Evolutionary conservation across 2,113 vertebrate genomes (phyloP), one percentile per base, ranked within the genome.

Genomic region (Heterocephalus glaber): DNA sequence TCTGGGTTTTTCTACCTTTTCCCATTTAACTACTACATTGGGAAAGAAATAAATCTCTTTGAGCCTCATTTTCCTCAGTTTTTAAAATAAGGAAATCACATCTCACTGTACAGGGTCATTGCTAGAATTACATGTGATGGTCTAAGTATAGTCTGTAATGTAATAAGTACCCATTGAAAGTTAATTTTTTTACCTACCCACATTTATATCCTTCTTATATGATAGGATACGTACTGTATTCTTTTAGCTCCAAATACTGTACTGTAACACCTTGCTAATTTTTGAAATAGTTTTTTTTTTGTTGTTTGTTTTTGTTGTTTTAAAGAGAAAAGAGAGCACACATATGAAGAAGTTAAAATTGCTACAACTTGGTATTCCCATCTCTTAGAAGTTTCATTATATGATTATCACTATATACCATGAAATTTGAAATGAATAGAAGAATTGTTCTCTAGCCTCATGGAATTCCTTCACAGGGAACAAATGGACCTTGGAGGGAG

Each of bases 21-120:
- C 5, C 49, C 28, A 44, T 41, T 90, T 90, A 41, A 92, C 74
- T 81, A 52, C 17, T 44, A 47, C 56, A 7, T 3, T 86, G 65
- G n/a, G 41, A 85, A 80, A 49, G 33, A 84, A 9, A 58, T 54
- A 70, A 47, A 60, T 81, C 49, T 86, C 22, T 68, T 60, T 44
- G 63, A 60, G 28, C 20, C 54, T 92, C 33, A n/a, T 16, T 81
- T 89, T 72, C 20, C 16, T 58, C 33, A 70, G 3, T 77, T 20
- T 83, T 35, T 84, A 79, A 94, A 87, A 88, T 19, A 92, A 85
- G 20, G 9, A 91, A 85, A 89, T 52, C 22, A 66, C 14, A 65
- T 70, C 33, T 85, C 7, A 63, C 30, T 47, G n/a, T 11, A 54
- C 30, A 70, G n/a, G 66, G 26, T 52, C 17, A 0, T 9, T 49